phyloP scores from a whole-genome alignment of 2,888 invertebrate genomes.

The Atrina japonica region DNA sequence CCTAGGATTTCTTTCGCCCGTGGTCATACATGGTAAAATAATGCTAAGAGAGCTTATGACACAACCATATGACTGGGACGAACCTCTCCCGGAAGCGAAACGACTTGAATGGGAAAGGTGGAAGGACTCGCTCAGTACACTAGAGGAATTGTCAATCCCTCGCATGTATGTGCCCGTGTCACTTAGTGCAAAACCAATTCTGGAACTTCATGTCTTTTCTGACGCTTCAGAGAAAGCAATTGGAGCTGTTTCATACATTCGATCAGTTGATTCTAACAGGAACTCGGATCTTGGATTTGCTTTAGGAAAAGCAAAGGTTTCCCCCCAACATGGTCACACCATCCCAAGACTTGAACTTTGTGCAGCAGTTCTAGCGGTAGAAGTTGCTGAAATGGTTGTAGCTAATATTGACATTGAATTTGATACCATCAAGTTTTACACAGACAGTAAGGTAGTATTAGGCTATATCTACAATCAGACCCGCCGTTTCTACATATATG shows the following conservation, averaged over 20 bases:
- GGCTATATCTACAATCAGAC: conserved; percentile 49
- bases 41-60: conserved; percentile 31
- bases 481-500: conserved; percentile 40
- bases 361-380: conserved; percentile 39
- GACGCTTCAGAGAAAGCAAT: conserved; percentile 49
- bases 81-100: conserved; percentile 26
- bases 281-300: conserved; percentile 10
- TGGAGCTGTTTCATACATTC: conserved; percentile 33
- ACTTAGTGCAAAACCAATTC: background rate
- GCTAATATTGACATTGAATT: conserved; percentile 30
- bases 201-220: conserved; percentile 29
- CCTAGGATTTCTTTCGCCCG: conserved; percentile 43
- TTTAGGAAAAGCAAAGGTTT: conserved; percentile 27
- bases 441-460: conserved; percentile 51
- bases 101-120: conserved; percentile 27
- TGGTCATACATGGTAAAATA: conserved; percentile 41
- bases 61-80: conserved; percentile 34
- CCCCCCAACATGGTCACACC: conserved; percentile 10
- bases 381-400: conserved; percentile 38
- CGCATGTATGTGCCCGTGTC: conserved; percentile 20
- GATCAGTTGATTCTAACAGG: background rate
- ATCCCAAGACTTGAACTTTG: conserved; percentile 45
- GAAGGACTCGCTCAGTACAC: conserved; percentile 34
- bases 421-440: conserved; percentile 36
- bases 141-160: conserved; percentile 23